Conservation (phyloP, 2,888 invertebrate species). For the Lagria hirta region DNA sequence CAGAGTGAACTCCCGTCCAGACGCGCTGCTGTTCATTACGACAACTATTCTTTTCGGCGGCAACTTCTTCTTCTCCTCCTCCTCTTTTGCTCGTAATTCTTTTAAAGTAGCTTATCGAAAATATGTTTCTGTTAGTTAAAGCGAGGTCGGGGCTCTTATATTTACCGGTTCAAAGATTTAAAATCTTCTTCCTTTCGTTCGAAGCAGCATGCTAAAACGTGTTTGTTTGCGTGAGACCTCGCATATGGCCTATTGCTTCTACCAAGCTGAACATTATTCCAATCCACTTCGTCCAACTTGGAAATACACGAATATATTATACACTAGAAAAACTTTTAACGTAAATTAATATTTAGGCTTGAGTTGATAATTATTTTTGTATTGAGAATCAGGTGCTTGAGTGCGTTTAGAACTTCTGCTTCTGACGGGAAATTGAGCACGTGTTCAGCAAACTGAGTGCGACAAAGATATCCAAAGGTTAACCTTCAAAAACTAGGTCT, state of each 20-base stretch:
- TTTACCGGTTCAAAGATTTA: conserved; percentile 16
- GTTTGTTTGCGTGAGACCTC: conserved; percentile 26
- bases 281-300: conserved; percentile 34
- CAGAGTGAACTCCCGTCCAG: conserved; percentile 47
- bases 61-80: conserved; percentile 23
- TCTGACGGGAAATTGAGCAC: too few species aligned
- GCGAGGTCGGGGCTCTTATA: conserved; percentile 7
- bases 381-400: too few species aligned
- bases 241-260: conserved; percentile 15
- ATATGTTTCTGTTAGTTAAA: conserved; percentile 45
- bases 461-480: too few species aligned
- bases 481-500: too few species aligned
- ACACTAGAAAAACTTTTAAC: too few species aligned
- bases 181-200: too few species aligned
- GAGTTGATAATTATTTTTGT: too few species aligned
- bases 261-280: conserved; percentile 22
- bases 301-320: too few species aligned
- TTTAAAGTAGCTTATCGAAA: conserved; percentile 49
- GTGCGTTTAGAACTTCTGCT: too few species aligned
- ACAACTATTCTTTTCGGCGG: conserved; percentile 50
- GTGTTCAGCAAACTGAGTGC: too few species aligned
- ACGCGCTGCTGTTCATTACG: conserved; percentile 53
- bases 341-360: too few species aligned
- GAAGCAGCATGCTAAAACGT: conserved; percentile 7
- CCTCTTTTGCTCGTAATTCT: conserved; percentile 42